Evolutionary conservation across 2,797 vertebrate genomes (phyloP), one percentile per base, ranked within the genome.

Genomic region (Sylvia borin): DNA sequence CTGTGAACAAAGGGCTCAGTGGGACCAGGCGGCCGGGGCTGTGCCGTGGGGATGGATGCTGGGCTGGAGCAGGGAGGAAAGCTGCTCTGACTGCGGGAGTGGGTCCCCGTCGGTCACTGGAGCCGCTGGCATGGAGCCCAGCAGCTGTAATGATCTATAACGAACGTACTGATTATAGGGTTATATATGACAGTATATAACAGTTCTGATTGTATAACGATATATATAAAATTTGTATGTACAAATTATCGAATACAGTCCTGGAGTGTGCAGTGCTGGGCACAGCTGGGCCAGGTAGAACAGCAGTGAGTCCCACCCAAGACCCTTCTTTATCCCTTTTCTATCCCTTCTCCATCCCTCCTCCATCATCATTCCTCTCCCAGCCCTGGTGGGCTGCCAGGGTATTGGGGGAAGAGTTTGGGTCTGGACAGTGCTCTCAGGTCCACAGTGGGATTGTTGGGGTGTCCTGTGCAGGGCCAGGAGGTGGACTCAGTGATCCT

Each of bases 141-240:
- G 22, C 40, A 38, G 38, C 47, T 54, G n/a, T 45, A 32, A 31
- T 31, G 12, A 26, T 76, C 31, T 16, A 2, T 34, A 48, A 15
- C 0, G 0, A 54, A 8, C 11, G 8, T 48, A 34, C 4, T 10
- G 42, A 18, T 42, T 18, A 19, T 20, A 17, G 17, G 26, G 25
- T 76, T 54, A 8, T 42, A 21, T 2, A 13, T n/a, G 14, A 7
- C 3, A 7, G 10, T 10, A 17, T 2, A 4, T 12, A 16, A 9
- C 12, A 21, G 36, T 32, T 55, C 34, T 36, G 18, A 26, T 12
- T 18, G 17, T 55, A 31, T 62, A 34, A 12, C 0, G 0, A 62
- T 4, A 7, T 26, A 5, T 47, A 9, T 11, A 36, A 22, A 60
- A 40, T 45, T 11, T 34, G 5, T 34, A 7, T 15, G 6, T 16